Percentiles rank a stretch among this genome's conserved stretches.
Evolutionary conservation across 2,113 vertebrate species (phyloP).

Genomic region (Pycnonotus jocosus): DNA sequence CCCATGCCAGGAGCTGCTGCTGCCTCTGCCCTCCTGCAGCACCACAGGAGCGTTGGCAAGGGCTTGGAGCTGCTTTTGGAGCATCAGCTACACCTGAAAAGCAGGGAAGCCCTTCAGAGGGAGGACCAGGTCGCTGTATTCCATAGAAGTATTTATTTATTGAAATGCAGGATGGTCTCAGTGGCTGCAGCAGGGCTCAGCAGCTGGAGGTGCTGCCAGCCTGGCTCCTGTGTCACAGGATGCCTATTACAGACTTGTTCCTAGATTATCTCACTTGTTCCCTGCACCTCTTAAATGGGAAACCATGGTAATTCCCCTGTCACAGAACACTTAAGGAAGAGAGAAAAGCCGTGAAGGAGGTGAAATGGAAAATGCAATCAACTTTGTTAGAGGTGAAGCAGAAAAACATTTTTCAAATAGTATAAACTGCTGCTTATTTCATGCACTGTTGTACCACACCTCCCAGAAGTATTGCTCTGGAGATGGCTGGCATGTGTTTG

Average conservation of each 20-base stretch:
- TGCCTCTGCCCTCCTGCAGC: not conserved
- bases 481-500: not conserved
- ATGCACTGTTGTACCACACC: not conserved
- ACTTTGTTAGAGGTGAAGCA: constrained; percentile 40
- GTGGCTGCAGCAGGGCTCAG: not conserved
- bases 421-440: not conserved
- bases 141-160: not conserved
- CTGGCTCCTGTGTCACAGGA: not conserved
- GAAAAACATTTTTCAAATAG: constrained; percentile 19
- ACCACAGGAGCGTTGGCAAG: accelerated
- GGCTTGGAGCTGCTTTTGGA: not conserved
- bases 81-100: not conserved
- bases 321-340: constrained; percentile 10
- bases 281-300: constrained; percentile 12
- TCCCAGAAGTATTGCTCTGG: not conserved
- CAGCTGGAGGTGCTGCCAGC: not conserved
- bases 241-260: not conserved
- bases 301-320: constrained; percentile 39
- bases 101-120: not conserved
- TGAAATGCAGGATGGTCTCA: not conserved
- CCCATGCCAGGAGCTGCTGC: not conserved
- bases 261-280: constrained; percentile 18
- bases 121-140: not conserved
- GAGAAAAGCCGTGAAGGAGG: constrained; percentile 14
- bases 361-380: constrained; percentile 49